phyloP scores from a whole-genome alignment of 2,113 vertebrate genomes.

The Neolamprologus variostigma region DNA sequence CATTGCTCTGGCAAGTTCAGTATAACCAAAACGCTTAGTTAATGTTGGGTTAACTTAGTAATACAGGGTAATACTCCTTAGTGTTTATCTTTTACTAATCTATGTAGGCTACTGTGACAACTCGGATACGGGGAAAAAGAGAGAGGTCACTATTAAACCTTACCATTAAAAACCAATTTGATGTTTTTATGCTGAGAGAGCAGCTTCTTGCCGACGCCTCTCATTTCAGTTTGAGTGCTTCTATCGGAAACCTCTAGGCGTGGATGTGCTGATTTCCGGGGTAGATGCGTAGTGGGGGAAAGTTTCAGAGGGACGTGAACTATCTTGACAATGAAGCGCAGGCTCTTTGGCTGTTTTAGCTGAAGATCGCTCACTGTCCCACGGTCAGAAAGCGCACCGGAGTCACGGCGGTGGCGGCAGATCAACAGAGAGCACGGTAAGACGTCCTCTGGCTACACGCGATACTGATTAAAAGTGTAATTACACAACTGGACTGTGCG shows the following conservation, averaged over 20 bases:
- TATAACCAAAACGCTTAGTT: background rate
- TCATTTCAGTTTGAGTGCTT: background rate
- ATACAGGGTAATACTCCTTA: background rate
- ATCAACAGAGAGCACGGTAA: slow-evolving; percentile 26
- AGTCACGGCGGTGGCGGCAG: background rate
- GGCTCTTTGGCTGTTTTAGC: background rate
- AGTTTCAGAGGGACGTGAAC: background rate
- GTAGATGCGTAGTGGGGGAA: background rate
- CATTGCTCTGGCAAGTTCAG: background rate
- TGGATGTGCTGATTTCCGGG: slow-evolving; percentile 1
- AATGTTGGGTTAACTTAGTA: background rate
- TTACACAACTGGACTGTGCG: background rate
- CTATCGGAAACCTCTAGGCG: background rate
- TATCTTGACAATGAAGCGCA: slow-evolving; percentile 25
- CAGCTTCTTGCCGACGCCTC: background rate
- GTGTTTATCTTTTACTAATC: background rate
- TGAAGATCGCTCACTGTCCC: background rate
- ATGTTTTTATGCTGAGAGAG: background rate
- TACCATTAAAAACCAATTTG: background rate
- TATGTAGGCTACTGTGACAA: background rate
- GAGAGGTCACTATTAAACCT: background rate
- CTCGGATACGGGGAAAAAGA: fast-evolving
- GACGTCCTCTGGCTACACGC: background rate
- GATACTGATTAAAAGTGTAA: background rate
- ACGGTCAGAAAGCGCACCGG: background rate